Percentiles rank a stretch among this genome's conserved stretches.
These are phyloP conservation scores for Euclidia mi DNA, from an alignment of 2,888 invertebrate species.

Conservation along the genomic window DNA sequence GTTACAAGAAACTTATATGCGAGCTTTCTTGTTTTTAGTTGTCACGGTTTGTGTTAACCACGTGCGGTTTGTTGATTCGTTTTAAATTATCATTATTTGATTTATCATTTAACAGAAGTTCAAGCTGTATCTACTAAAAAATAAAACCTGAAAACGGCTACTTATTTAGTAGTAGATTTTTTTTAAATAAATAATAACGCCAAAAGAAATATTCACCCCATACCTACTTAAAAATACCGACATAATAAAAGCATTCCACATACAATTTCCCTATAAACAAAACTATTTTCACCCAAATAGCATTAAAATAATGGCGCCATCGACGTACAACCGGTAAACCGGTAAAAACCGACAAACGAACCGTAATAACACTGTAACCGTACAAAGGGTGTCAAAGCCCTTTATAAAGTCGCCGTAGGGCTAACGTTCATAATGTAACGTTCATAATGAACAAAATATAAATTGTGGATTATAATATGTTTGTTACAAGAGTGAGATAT, in stretches of 20 bases:
- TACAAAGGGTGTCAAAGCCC: slow-evolving; percentile 51
- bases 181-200: too few relatives aligned
- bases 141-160: too few relatives aligned
- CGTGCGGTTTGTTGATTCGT: too few relatives aligned
- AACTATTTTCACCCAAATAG: slow-evolving; percentile 8
- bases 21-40: too few relatives aligned
- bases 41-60: too few relatives aligned
- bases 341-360: slow-evolving; percentile 54
- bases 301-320: slow-evolving; percentile 42
- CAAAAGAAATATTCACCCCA: too few relatives aligned
- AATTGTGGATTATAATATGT: slow-evolving; percentile 36
- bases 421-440: slow-evolving; percentile 61
- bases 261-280: background rate
- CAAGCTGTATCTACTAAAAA: too few relatives aligned
- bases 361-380: slow-evolving; percentile 46
- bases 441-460: slow-evolving; percentile 61
- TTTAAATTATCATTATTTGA: too few relatives aligned
- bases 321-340: slow-evolving; percentile 26
- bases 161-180: too few relatives aligned
- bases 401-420: slow-evolving; percentile 60
- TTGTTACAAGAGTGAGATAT: slow-evolving; percentile 23
- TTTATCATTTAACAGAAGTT: too few relatives aligned
- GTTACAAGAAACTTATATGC: too few relatives aligned
- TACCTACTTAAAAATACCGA: too few relatives aligned
- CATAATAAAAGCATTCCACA: background rate